Base-by-base conservation (phyloP, 2,113 vertebrate species). In the Prunella himalayana region DNA sequence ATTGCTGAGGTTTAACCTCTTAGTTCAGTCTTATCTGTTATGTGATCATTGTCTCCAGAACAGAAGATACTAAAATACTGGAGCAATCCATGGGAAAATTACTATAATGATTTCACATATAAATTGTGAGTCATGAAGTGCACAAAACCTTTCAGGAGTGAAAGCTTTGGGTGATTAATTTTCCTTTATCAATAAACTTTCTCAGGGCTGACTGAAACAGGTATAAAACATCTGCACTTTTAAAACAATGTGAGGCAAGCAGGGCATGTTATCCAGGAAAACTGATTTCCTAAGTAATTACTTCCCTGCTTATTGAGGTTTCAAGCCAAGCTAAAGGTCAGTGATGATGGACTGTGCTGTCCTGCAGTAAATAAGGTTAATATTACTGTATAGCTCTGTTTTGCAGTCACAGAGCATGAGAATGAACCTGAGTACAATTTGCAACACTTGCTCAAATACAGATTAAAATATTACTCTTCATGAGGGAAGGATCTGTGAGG, bases 211-310 rank as follows among this genome's bases (percentile, higher is more conserved):
- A 73, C 19, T 27, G 31, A 75, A 82, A 88, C 22, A 47, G 63
- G 54, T 77, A 76, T 27, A 81, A 81, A 95, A 86, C 54, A 88
- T 6, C 72, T 78, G 88, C 41, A 25, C 42, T 93, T 88, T 17
- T 65, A 80, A 92, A 97, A 80, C 68, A 84, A 81, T 24, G 53
- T 51, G 69, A 77, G 49, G 59, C 14, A 10, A 81, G 78, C 31
- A 51, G 71, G 64, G 47, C 61, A 76, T 3, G 56, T 90, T 92
- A 94, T 79, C 65, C 35, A 95, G 68, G 92, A 87, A 87, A 90
- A 73, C 82, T 79, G 93, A 93, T 95, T 95, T 95, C 77, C 95
- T 59, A 57, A 92, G 95, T 94, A 95, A 95, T 96, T 96, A 86
- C 82, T 90, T 90, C 70, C 56, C 88, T 79, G 72, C 61, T 95